Evolutionary conservation across 2,888 invertebrate genomes (phyloP).

Genomic region (Drosophila fulvimacula): DNA sequence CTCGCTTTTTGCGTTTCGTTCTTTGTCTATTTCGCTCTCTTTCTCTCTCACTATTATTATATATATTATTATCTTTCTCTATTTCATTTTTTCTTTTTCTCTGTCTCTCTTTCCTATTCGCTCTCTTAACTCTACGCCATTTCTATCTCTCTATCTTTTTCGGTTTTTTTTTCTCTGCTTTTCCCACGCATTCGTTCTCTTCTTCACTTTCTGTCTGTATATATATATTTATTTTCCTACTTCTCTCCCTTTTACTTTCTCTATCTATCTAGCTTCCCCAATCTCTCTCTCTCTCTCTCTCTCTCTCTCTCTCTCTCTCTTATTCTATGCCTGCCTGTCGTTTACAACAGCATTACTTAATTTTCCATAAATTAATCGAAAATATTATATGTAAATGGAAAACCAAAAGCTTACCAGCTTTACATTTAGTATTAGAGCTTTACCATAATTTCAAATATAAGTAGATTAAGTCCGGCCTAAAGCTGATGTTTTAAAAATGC

Average conservation of each 20-base stretch:
- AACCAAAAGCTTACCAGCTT: not conserved
- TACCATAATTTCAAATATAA: constrained; percentile 2
- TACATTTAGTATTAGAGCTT: not conserved
- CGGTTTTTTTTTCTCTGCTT: not conserved
- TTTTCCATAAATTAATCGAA: not conserved
- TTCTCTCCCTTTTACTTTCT: not conserved
- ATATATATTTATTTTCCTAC: too few species aligned
- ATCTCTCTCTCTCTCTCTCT: not conserved
- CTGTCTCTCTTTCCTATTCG: too few species aligned
- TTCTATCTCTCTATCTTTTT: not conserved
- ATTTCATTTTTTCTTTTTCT: too few species aligned
- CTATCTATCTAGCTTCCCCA: not conserved
- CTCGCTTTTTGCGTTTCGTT: not conserved
- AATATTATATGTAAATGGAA: not conserved
- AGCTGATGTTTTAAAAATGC: not conserved
- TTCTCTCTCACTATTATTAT: too few species aligned
- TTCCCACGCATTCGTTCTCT: not conserved
- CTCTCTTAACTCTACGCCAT: too few species aligned
- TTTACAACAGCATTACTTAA: not conserved
- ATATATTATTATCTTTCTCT: too few species aligned
- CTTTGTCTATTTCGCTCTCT: not conserved
- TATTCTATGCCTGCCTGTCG: not conserved
- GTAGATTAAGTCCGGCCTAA: constrained; percentile 2
- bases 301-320: not conserved
- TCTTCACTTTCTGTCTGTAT: too few species aligned